Evolutionary conservation across 2,113 vertebrate genomes (phyloP).

Genomic region (Panthera leo): DNA sequence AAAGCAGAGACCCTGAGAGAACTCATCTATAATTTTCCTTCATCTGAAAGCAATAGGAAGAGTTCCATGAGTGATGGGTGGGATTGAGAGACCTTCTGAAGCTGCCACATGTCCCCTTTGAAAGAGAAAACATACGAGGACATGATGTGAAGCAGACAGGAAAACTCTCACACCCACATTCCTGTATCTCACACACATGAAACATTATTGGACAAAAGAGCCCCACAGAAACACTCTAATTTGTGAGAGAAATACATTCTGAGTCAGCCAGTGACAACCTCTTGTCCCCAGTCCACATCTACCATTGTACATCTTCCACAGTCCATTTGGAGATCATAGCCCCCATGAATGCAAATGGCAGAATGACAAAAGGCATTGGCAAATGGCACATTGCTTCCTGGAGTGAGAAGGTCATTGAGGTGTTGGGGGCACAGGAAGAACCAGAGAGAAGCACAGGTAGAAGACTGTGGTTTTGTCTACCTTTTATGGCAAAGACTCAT

Average conservation of each 20-base stretch:
- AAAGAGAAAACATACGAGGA: background rate
- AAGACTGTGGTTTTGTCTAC: background rate
- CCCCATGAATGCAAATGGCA: background rate
- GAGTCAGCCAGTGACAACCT: background rate
- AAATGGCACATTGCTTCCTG: background rate
- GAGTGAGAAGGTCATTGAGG: background rate
- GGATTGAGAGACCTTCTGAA: slow-evolving; percentile 11
- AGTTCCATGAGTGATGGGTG: background rate
- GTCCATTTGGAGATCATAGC: background rate
- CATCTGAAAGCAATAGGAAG: background rate
- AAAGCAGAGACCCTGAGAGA: background rate
- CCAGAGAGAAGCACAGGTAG: background rate
- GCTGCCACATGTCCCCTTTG: background rate
- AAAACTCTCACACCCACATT: background rate
- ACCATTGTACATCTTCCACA: background rate
- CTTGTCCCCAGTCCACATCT: too few relatives aligned
- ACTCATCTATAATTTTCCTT: background rate
- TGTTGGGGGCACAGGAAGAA: background rate
- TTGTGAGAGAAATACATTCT: background rate
- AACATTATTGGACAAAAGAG: background rate
- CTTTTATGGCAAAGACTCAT: background rate
- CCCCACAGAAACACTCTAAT: background rate
- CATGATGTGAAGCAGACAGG: background rate
- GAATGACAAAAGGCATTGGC: background rate
- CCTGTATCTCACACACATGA: background rate